Evolutionary conservation across 2,797 vertebrate species (phyloP).

Genomic region (Cottoperca gobio): DNA sequence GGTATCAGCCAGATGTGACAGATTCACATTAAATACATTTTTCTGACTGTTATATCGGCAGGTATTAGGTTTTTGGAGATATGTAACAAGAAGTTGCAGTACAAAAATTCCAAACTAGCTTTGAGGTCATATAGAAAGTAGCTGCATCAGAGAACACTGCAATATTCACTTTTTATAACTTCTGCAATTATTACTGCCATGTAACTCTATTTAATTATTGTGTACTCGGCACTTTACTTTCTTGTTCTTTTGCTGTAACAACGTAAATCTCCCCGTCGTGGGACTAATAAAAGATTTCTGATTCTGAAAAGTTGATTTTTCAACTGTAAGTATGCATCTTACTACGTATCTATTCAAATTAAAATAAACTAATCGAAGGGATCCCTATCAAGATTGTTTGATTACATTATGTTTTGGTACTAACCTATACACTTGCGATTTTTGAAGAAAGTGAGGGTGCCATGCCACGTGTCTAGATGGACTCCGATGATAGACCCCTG

Average conservation of each 20-base stretch:
- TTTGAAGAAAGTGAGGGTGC: constrained; percentile 96
- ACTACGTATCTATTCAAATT: too few species aligned
- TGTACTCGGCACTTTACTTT: too few species aligned
- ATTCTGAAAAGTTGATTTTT: not conserved
- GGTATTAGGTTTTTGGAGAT: not conserved
- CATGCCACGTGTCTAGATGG: constrained; percentile 96
- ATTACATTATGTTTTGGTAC: constrained; percentile 33
- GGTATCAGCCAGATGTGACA: not conserved
- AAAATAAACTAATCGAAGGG: not conserved
- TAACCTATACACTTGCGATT: constrained; percentile 97
- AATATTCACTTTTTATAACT: too few species aligned
- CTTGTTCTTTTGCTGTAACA: too few species aligned
- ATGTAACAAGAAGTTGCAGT: not conserved
- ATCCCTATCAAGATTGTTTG: not conserved
- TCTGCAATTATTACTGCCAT: too few species aligned
- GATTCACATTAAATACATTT: not conserved
- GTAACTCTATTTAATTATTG: too few species aligned
- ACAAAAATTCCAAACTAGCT: not conserved
- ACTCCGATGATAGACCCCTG: constrained; percentile 98
- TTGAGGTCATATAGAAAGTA: not conserved
- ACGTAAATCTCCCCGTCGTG: too few species aligned
- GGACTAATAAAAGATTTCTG: too few species aligned
- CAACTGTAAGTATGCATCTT: not conserved
- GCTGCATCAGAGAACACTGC: not conserved
- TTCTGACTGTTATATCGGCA: not conserved